Evolutionary conservation across 2,113 vertebrate species (phyloP).

Genomic region (Parus major): DNA sequence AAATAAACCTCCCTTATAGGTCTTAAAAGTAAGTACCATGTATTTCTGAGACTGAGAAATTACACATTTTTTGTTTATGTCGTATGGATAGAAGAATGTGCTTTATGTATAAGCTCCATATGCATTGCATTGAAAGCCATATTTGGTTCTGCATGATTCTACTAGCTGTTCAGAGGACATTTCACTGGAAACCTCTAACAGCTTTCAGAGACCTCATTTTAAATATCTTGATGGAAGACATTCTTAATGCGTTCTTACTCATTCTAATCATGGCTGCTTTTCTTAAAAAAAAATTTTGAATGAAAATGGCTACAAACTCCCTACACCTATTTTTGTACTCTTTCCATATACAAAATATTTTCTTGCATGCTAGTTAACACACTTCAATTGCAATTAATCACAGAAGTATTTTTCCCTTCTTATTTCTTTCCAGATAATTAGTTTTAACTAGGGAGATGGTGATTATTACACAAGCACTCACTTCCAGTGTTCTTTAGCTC

Average conservation of each 20-base stretch:
- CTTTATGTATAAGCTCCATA: background rate
- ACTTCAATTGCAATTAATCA: background rate
- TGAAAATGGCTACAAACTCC: background rate
- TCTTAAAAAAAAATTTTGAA: background rate
- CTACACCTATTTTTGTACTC: background rate
- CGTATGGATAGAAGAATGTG: background rate
- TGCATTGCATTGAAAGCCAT: background rate
- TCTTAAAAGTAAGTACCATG: background rate
- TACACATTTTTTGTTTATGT: background rate
- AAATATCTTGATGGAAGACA: background rate
- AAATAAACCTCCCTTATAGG: background rate
- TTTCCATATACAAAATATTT: background rate
- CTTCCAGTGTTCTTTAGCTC: background rate
- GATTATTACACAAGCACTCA: background rate
- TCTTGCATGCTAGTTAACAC: background rate
- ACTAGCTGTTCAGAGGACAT: background rate
- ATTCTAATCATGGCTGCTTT: background rate
- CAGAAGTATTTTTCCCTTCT: background rate
- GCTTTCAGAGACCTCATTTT: background rate
- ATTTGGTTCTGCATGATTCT: background rate
- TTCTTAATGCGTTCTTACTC: background rate
- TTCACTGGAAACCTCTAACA: background rate
- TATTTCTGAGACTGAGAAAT: background rate
- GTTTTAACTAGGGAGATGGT: background rate
- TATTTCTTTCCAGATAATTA: background rate